Conservation (phyloP, 2,888 invertebrate genomes). For the Drosophila infuscata region DNA sequence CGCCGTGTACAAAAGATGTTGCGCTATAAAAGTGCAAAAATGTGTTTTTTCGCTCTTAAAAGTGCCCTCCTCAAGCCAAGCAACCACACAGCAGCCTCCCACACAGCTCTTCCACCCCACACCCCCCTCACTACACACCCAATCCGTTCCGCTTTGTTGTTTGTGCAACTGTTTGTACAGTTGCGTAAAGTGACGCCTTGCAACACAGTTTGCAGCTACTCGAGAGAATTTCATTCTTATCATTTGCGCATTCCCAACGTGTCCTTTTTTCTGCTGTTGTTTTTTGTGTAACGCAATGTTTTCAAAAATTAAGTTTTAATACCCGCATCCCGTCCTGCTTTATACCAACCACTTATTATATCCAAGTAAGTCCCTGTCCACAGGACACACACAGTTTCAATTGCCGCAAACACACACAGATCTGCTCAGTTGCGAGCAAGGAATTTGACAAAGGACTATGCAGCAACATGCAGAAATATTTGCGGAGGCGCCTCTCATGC, state of each 20-base stretch:
- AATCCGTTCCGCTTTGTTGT: slow-evolving; percentile 49
- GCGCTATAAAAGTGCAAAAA: slow-evolving; percentile 81
- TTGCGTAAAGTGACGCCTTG: slow-evolving; percentile 71
- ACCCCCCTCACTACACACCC: background rate
- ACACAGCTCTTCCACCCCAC: no score
- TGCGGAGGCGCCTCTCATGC: slow-evolving; percentile 7
- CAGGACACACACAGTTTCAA: background rate
- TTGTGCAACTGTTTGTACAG: slow-evolving; percentile 77
- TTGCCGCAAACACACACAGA: background rate
- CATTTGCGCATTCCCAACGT: slow-evolving; percentile 25
- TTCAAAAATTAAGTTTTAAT: slow-evolving; percentile 66
- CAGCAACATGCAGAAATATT: slow-evolving; percentile 19
- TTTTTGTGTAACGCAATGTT: slow-evolving; percentile 45
- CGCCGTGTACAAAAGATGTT: slow-evolving; percentile 73
- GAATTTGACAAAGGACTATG: background rate
- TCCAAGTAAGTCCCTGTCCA: slow-evolving; percentile 9
- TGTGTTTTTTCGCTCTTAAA: slow-evolving; percentile 74
- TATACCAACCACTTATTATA: slow-evolving; percentile 11
- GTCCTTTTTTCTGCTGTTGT: background rate
- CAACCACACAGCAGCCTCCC: background rate
- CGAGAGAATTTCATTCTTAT: slow-evolving; percentile 29
- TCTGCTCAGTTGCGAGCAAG: background rate
- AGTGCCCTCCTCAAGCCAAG: slow-evolving; percentile 39
- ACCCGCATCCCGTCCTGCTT: slow-evolving; percentile 22
- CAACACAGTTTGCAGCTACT: slow-evolving; percentile 34